Percentiles rank a stretch among this genome's conserved stretches.
Evolutionary conservation across 2,888 invertebrate species (phyloP).

Genomic region (Helleia helle): DNA sequence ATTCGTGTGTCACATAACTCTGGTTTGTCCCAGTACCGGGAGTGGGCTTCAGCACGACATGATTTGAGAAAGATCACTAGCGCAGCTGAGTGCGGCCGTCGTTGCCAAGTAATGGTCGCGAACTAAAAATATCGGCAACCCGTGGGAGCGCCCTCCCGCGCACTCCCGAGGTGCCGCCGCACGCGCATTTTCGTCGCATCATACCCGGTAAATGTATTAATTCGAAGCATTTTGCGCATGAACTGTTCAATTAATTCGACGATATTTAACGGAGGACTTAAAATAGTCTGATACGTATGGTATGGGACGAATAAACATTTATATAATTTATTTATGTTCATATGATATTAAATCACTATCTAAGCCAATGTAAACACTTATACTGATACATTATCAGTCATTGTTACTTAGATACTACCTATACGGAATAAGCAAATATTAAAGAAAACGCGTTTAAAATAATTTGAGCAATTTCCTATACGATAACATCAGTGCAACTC

Average conservation of each 20-base stretch:
- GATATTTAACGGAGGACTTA: neutral
- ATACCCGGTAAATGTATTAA: slow-evolving; percentile 23
- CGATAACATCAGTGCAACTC: too few relatives aligned
- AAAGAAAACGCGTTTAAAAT: neutral
- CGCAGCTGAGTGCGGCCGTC: slow-evolving; percentile 69
- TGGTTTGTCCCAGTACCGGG: slow-evolving; percentile 34
- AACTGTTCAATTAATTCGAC: slow-evolving; percentile 6
- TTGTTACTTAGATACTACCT: neutral
- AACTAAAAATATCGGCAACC: slow-evolving; percentile 79
- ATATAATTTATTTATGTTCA: neutral
- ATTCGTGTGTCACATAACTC: slow-evolving; percentile 7
- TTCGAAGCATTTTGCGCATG: slow-evolving; percentile 13
- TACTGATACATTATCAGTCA: slow-evolving; percentile 3
- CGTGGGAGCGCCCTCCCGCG: slow-evolving; percentile 75
- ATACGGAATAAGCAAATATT: neutral
- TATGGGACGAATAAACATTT: too few relatives aligned
- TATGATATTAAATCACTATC: neutral
- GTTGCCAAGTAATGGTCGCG: slow-evolving; percentile 78
- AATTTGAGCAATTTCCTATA: too few relatives aligned
- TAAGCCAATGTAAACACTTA: neutral
- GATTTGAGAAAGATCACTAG: slow-evolving; percentile 70
- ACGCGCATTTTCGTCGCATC: slow-evolving; percentile 61
- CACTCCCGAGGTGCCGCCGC: slow-evolving; percentile 57
- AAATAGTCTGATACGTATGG: too few relatives aligned
- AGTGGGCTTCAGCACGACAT: slow-evolving; percentile 59